phyloP scores from a whole-genome alignment of 2,888 invertebrate genomes.

The Eilema griseolum region DNA sequence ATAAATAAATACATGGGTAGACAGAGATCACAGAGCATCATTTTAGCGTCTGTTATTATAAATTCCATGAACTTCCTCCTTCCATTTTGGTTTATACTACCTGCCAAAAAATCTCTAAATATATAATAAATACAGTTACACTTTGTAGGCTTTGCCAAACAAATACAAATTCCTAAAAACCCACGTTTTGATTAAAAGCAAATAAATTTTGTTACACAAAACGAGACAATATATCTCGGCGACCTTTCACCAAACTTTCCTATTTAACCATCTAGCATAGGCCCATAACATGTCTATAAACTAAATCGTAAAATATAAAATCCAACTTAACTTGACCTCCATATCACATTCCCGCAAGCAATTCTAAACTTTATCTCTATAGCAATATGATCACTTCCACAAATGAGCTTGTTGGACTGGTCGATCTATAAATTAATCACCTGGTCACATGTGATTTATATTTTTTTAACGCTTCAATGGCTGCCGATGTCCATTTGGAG shows the following conservation, averaged over 20 bases:
- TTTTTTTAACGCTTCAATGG: conserved; percentile 68
- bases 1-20: no score
- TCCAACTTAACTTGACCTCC: conserved; percentile 40
- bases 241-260: conserved; percentile 74
- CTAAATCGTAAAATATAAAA: conserved; percentile 62
- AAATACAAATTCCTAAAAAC: conserved; percentile 23
- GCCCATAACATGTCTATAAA: conserved; percentile 68
- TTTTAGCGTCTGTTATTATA: no score
- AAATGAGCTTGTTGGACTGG: conserved; percentile 30
- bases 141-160: neutral
- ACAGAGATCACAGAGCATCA: no score
- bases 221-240: conserved; percentile 66
- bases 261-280: conserved; percentile 68
- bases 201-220: conserved; percentile 55
- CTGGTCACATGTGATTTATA: conserved; percentile 70
- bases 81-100: neutral
- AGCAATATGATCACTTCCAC: conserved; percentile 34
- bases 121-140: neutral
- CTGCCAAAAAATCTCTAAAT: neutral
- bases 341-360: conserved; percentile 16
- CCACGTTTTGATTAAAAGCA: conserved; percentile 54
- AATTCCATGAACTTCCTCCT: no score
- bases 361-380: conserved; percentile 49
- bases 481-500: conserved; percentile 62
- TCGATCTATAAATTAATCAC: conserved; percentile 71